phyloP scores from a whole-genome alignment of 2,888 invertebrate genomes.

The Clepsis dumicolana region DNA sequence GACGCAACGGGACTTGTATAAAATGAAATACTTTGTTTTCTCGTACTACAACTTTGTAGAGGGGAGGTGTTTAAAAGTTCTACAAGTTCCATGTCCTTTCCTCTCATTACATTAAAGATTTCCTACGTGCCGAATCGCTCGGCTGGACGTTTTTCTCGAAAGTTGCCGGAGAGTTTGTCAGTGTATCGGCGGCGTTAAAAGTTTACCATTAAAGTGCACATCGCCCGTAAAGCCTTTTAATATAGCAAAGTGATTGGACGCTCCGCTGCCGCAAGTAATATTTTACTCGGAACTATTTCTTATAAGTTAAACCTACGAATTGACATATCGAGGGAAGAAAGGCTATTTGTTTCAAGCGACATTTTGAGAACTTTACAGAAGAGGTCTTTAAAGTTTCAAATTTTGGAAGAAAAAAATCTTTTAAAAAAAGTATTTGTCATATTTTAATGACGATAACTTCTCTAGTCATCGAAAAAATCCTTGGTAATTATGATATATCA shows the following conservation, averaged over 20 bases:
- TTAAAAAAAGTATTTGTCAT: too few relatives aligned
- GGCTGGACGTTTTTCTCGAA: slow-evolving; percentile 48
- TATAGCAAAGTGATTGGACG: slow-evolving; percentile 57
- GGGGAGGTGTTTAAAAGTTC: slow-evolving; percentile 34
- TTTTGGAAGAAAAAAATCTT: too few relatives aligned
- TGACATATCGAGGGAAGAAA: too few relatives aligned
- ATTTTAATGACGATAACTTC: too few relatives aligned
- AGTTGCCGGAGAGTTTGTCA: slow-evolving; percentile 47
- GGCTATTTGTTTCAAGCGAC: too few relatives aligned
- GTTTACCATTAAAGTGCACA: slow-evolving; percentile 52
- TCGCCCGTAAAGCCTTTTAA: slow-evolving; percentile 61
- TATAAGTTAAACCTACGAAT: neutral
- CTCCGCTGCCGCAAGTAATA: slow-evolving; percentile 26
- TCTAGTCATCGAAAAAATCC: too few relatives aligned
- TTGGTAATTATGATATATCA: too few relatives aligned
- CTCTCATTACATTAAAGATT: slow-evolving; percentile 41
- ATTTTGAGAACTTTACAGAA: too few relatives aligned
- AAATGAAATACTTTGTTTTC: neutral
- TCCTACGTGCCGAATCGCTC: slow-evolving; percentile 34
- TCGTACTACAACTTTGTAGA: neutral
- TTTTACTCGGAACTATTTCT: neutral
- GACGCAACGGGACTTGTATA: neutral
- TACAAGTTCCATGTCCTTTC: slow-evolving; percentile 27
- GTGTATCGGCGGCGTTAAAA: slow-evolving; percentile 41
- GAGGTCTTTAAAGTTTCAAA: too few relatives aligned